Base-by-base conservation (phyloP, 2,113 vertebrate species). In the Pomatorhinus ruficollis region DNA sequence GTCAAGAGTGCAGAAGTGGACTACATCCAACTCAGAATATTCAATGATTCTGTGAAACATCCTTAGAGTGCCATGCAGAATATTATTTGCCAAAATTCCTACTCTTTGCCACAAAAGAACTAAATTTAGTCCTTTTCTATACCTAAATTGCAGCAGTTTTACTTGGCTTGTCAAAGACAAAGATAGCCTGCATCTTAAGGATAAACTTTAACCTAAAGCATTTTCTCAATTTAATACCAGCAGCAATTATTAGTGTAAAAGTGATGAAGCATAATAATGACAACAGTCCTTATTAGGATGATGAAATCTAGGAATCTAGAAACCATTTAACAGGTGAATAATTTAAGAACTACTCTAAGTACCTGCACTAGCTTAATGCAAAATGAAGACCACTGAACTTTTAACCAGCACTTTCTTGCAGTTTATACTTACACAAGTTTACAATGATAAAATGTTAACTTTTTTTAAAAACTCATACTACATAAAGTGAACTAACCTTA, bases 401-500 rank as follows among this genome's bases (percentile, higher is more conserved):
- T 33, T 74, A 66, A 65, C 19, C 37, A 65, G 28, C 15, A 80
- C 25, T 42, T 90, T 45, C 63, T 57, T 77, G 39, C 16, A 74
- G 18, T 83, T 93, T 35, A 65, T 18, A 75, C 31, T 84, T 75
- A 87, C 6, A 83, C 9, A 80, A 47, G 37, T 65, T 76, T 61
- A 86, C 37, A 45, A 69, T 0, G 3, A 80, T 28, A 71, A 89
- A 91, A 85, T 1, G 1, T 75, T 75, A 93, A 57, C 24, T 72
- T 74, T 14, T 54, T 45, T 50, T 47, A 40, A 47, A 47, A 86
- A 80, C 75, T 80, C 75, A 83, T 69, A 83, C 76, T 56, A 27
- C n/a, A 11, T 72, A 77, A 96, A 94, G 16, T 56, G 47, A 96
- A 85, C 79, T 91, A 92, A 94, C 84, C 70, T 88, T 85, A 57